These are phyloP conservation scores for human DNA, from an alignment of 2,113 vertebrate species.

Conservation along the genomic window DNA sequence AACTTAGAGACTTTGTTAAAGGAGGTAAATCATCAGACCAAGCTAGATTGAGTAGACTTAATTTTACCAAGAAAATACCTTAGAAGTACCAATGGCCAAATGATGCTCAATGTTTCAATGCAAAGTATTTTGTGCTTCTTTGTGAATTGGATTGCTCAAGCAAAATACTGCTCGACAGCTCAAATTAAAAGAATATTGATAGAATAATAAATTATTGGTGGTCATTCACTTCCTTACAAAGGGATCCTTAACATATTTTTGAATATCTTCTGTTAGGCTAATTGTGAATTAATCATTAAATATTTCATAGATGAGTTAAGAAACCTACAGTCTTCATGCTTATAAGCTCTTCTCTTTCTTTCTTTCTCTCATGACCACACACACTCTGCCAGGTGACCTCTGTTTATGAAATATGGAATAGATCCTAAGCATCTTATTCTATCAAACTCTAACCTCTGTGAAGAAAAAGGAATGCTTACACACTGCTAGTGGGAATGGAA, in stretches of 20 bases:
- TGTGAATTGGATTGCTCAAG: neutral
- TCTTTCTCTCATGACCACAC: neutral
- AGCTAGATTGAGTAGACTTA: neutral
- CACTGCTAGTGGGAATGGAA: no score
- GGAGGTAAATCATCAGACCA: neutral
- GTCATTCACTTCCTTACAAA: neutral
- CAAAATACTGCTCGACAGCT: neutral
- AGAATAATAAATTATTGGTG: neutral
- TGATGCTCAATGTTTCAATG: neutral
- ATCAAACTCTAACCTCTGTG: neutral
- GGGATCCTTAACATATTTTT: neutral
- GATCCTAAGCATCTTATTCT: neutral
- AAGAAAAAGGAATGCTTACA: no score
- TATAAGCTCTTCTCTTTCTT: neutral
- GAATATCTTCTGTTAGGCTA: neutral
- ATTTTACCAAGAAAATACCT: neutral
- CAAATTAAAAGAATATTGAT: neutral
- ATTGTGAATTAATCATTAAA: neutral
- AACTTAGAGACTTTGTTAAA: neutral
- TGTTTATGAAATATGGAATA: neutral
- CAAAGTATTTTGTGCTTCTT: neutral
- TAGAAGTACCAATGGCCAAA: neutral
- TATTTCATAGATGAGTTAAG: neutral
- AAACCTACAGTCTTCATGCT: neutral
- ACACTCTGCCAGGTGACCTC: neutral